A percentile compares a stretch with the other conserved stretches of the same genome.
These are phyloP conservation scores for Bos taurus DNA, from an alignment of 2,113 vertebrate species.

Conservation along the genomic window ARS-UCD2.0 NC_037329.1:120032001-120032500, in stretches of 20 bases:
- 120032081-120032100: fast-evolving
- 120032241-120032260: not conserved
- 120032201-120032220: not conserved
- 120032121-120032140: not conserved
- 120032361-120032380: not conserved
- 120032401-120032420: not conserved
- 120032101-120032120: not conserved
- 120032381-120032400: not conserved
- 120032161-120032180: not conserved
- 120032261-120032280: not conserved
- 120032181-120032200: not conserved
- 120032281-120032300: slow-evolving; percentile 49
- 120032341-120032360: not conserved
- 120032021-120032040: not conserved
- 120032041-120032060: not conserved
- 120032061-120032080: not conserved
- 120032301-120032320: not conserved
- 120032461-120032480: not conserved
- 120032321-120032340: not conserved
- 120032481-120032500: not conserved
- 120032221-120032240: not conserved
- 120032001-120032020: not conserved
- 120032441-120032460: not conserved
- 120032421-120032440: not conserved
- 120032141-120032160: not conserved